Conservation (phyloP, 2,888 invertebrate genomes). For the Kuschelorhynchus macadamiae region DNA sequence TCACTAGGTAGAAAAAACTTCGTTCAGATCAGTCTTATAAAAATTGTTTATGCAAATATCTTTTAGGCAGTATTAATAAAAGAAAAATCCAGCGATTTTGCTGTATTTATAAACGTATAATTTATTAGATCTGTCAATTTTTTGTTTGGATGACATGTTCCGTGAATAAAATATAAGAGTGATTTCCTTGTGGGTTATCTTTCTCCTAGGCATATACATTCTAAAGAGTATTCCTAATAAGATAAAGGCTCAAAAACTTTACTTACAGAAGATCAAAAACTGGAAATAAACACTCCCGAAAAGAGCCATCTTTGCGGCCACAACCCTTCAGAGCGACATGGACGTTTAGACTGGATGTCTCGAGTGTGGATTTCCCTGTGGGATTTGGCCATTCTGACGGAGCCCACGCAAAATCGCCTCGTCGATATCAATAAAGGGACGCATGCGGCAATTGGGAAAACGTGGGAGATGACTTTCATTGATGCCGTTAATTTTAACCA, state of each 20-base stretch:
- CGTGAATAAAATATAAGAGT: too few species aligned
- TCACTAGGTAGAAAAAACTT: too few species aligned
- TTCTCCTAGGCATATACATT: too few species aligned
- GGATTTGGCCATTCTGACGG: slow-evolving; percentile 51
- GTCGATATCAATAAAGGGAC: slow-evolving; percentile 60
- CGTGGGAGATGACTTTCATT: slow-evolving; percentile 58
- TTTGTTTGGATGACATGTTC: too few species aligned
- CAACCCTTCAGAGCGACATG: slow-evolving; percentile 52
- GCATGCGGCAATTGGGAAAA: slow-evolving; percentile 56
- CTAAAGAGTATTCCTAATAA: too few species aligned
- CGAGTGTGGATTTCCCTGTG: slow-evolving; percentile 1
- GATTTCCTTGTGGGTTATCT: too few species aligned
- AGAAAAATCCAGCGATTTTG: too few species aligned
- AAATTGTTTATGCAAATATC: too few species aligned
- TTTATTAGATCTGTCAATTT: too few species aligned
- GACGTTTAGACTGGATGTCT: slow-evolving; percentile 54
- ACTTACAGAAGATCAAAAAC: slow-evolving; percentile 55
- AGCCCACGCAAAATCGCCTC: slow-evolving; percentile 55
- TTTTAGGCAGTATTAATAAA: too few species aligned
- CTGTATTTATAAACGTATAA: too few species aligned
- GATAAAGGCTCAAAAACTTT: slow-evolving; percentile 12
- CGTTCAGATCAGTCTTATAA: too few species aligned
- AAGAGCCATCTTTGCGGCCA: slow-evolving; percentile 56
- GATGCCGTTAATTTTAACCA: slow-evolving; percentile 40
- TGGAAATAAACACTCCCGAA: slow-evolving; percentile 50